Evolutionary conservation across 1,140 invertebrate genomes (phyloP), one percentile per base, ranked within the genome.

Genomic region (Colletes gigas): DNA sequence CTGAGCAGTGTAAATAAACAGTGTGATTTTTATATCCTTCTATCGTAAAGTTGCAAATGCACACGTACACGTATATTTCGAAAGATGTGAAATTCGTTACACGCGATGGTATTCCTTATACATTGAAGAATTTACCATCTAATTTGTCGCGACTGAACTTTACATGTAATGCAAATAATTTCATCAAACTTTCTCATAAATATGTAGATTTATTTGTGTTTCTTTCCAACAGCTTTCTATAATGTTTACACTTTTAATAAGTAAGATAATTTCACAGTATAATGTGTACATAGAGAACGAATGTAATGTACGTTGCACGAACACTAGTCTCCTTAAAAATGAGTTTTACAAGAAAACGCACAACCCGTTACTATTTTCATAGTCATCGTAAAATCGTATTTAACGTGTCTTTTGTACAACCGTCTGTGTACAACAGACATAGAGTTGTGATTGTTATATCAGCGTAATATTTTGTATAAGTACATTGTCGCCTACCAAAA

Each of bases 381-480:
- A 47, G 12, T 30, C 50, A 12, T 12, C 9, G 10, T 50, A 50
- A 50, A 47, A 47, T 50, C 9, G 10, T 50, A 12, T 10, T 62
- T 63, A 41, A 63, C 21, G 14, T 72, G 10, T 54, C 17, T 63
- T 72, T 72, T 78, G 15, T 78, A 72, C 21, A 69, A 10, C 5
- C 19, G 19, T 19, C 15, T 59, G 17, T 2, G 19, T 59, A 17
- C 30, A 69, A 14, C 44, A 63, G 21, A n/a, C n/a, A 14, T 41
- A 62, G 9, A 41, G 30, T n/a, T 47, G 41, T 39, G 3, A 6
- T 19, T 21, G 14, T 47, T 15, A 10, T 62, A 71, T 12, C 0
- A 70, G 15, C 39, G 15, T 4, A 71, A 14, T 47, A 78, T 78
- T 78, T 71, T 63, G 59, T 78, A 78, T 12, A 14, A 44, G 19